Conservation (phyloP, 1,140 invertebrate genomes). For the Anthonomus grandis region DNA sequence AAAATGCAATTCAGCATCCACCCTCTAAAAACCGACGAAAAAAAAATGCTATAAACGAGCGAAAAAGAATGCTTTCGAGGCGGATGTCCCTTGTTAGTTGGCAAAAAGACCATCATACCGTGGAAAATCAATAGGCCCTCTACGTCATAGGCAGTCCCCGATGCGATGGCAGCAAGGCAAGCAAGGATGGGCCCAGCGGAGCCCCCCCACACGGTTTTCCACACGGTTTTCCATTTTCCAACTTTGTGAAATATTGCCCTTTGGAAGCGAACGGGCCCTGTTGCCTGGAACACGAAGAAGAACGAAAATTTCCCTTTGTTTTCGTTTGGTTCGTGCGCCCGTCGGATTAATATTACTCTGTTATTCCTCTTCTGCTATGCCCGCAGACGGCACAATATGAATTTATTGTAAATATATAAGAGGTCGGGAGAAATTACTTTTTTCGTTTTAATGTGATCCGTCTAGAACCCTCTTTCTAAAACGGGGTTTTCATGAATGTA, state of each 20-base stretch:
- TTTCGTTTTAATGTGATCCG: slow-evolving; percentile 24
- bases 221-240: slow-evolving; percentile 29
- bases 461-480: too few species aligned
- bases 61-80: slow-evolving; percentile 2
- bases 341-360: slow-evolving; percentile 28
- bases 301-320: slow-evolving; percentile 27
- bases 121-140: slow-evolving; percentile 29
- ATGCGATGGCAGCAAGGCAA: too few species aligned
- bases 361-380: slow-evolving; percentile 16
- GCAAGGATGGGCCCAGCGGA: slow-evolving; percentile 25
- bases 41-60: too few species aligned
- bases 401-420: slow-evolving; percentile 24
- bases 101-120: slow-evolving; percentile 24
- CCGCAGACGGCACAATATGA: slow-evolving; percentile 18
- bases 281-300: slow-evolving; percentile 24
- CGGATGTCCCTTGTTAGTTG: slow-evolving; percentile 16
- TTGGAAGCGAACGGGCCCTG: slow-evolving; percentile 22
- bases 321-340: slow-evolving; percentile 23
- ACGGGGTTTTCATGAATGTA: too few species aligned
- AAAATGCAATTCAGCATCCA: too few species aligned
- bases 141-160: slow-evolving; percentile 30
- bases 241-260: slow-evolving; percentile 29
- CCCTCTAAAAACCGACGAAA: too few species aligned
- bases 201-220: slow-evolving; percentile 20
- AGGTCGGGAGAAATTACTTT: slow-evolving; percentile 21